Evolutionary conservation across 2,113 vertebrate species (phyloP), one percentile per base, ranked within the genome.

Genomic region (Leptobrachium ailaonicum): DNA sequence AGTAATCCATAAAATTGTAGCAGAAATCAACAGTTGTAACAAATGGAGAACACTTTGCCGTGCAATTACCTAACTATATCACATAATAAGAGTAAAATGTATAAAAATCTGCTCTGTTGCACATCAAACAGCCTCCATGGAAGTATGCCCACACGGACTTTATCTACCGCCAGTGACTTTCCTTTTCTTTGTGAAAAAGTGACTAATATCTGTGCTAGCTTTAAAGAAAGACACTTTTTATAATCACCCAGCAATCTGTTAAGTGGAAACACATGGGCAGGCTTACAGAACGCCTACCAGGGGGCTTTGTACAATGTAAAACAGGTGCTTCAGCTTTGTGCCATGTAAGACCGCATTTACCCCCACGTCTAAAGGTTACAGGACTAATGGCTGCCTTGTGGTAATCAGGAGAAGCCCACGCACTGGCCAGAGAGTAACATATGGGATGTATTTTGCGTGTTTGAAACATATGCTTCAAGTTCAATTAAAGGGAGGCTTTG

Each of bases 401-500:
- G 92, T 90, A 92, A 91, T 87, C 88, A 88, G 87, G 88, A 90
- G 92, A 90, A 91, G 82, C 85, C 85, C 85, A 88, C 90, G 88
- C 93, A 93, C 89, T 87, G 88, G 90, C 90, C 87, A 70, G 84
- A 84, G 87, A 86, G 89, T 90, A 93, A 96, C 95, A 96, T 96
- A 96, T 98, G 95, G 95, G 93, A 93, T 79, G 82, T 92, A 98
- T 97, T 32, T 96, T 91, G 92, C 92, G 92, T 94, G 93, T 95
- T 94, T 95, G 95, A 93, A 95, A 95, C 93, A 95, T 92, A 93
- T 94, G 95, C 94, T 97, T 98, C 94, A 94, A 92, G 93, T 97
- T 97, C 95, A 97, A 96, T 96, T 95, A 96, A 96, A 96, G 94
- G 92, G 94, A 96, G 92, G 90, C 91, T 95, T 94, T 96, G 95